Conservation (phyloP, 2,797 vertebrate species). For the Anableps anableps region DNA sequence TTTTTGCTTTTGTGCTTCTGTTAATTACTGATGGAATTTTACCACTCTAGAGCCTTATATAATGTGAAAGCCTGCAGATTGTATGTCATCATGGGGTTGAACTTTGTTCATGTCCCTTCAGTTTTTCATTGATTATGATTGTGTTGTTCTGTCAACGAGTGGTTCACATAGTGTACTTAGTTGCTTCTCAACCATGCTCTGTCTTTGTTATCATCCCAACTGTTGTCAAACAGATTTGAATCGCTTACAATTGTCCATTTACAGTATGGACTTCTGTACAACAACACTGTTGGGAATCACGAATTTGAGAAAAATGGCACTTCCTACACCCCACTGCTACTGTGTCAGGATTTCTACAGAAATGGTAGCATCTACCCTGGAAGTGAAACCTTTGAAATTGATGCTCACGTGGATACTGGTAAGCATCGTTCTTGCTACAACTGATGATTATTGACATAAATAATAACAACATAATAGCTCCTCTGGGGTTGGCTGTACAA, state of each 20-base stretch:
- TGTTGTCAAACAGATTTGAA: neutral
- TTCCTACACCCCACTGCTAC: slow-evolving; percentile 75
- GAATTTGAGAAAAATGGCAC: slow-evolving; percentile 84
- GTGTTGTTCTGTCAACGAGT: neutral
- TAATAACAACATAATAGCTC: neutral
- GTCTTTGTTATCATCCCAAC: neutral
- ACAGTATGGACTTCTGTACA: slow-evolving; percentile 87
- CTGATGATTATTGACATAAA: neutral
- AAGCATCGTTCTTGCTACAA: neutral
- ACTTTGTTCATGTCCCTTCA: slow-evolving; percentile 54
- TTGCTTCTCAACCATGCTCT: neutral
- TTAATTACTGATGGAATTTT: slow-evolving; percentile 56
- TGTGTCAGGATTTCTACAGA: slow-evolving; percentile 93
- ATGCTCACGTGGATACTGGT: slow-evolving; percentile 89
- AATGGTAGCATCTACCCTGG: slow-evolving; percentile 86
- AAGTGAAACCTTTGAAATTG: slow-evolving; percentile 93
- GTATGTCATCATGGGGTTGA: slow-evolving; percentile 25
- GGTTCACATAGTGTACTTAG: neutral
- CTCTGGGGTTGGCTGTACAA: neutral
- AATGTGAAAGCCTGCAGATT: neutral
- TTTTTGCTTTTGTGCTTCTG: slow-evolving; percentile 26
- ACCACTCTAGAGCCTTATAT: slow-evolving; percentile 13
- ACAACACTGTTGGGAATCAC: slow-evolving; percentile 90
- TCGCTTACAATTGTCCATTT: slow-evolving; percentile 11
- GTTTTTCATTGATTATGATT: neutral